Percentiles rank a stretch among this genome's conserved stretches.
Evolutionary conservation across 2,888 invertebrate genomes (phyloP).

Genomic region (Leptothorax acervorum): DNA sequence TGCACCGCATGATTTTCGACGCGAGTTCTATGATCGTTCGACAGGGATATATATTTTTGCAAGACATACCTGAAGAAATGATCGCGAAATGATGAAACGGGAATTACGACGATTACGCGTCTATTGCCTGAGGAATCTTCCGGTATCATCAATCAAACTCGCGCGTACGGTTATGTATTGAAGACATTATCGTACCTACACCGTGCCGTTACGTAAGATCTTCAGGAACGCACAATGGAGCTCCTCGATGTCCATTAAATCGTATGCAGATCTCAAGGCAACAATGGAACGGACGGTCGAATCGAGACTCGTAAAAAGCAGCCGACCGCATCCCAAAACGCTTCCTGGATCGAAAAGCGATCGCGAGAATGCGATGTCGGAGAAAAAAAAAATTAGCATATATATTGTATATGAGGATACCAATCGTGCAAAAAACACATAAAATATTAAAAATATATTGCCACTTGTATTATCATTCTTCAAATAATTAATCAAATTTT

Average conservation of each 20-base stretch:
- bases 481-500: not conserved
- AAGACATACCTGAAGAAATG: not conserved
- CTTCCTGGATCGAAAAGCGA: slow-evolving; percentile 73
- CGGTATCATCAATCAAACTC: slow-evolving; percentile 68
- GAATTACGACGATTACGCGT: slow-evolving; percentile 66
- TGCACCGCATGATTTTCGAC: not conserved
- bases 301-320: slow-evolving; percentile 76
- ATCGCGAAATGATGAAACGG: slow-evolving; percentile 26
- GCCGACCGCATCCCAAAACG: slow-evolving; percentile 70
- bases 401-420: not conserved
- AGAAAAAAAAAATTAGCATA: slow-evolving; percentile 10
- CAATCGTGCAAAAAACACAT: not conserved
- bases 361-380: slow-evolving; percentile 37
- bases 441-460: not conserved
- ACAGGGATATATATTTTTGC: not conserved
- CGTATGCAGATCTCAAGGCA: slow-evolving; percentile 77
- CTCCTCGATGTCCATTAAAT: slow-evolving; percentile 78
- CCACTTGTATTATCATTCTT: not conserved
- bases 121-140: slow-evolving; percentile 81
- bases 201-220: slow-evolving; percentile 77
- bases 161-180: slow-evolving; percentile 72
- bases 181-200: slow-evolving; percentile 69
- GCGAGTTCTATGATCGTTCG: not conserved
- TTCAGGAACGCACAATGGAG: slow-evolving; percentile 76
- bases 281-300: slow-evolving; percentile 78